phyloP scores from a whole-genome alignment of 2,888 invertebrate species.

The Acrobasis suavella region DNA sequence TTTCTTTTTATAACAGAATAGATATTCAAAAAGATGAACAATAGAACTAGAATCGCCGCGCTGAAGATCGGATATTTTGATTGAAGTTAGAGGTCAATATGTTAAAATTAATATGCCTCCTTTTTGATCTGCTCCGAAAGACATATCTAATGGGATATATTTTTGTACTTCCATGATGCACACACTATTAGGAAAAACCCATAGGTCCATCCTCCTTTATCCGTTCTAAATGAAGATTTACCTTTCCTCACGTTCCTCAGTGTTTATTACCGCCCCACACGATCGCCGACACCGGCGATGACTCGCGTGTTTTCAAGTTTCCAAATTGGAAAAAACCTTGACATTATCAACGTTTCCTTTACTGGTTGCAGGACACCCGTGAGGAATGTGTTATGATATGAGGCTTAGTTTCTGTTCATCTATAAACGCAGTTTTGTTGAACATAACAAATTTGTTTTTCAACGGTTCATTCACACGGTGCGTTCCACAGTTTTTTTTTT shows the following conservation, averaged over 20 bases:
- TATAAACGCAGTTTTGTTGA: too few species aligned
- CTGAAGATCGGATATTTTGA: too few species aligned
- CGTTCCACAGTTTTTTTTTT: too few species aligned
- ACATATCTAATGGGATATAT: too few species aligned
- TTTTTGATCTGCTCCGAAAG: too few species aligned
- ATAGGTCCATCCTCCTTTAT: neutral
- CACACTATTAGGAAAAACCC: neutral
- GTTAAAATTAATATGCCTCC: too few species aligned
- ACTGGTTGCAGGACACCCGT: neutral
- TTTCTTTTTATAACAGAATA: neutral
- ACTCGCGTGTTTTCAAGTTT: conserved; percentile 1
- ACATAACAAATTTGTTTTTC: too few species aligned
- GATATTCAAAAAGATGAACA: too few species aligned
- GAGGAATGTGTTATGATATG: neutral
- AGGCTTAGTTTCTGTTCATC: neutral
- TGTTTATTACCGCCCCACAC: neutral
- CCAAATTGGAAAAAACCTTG: neutral
- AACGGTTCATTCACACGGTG: too few species aligned
- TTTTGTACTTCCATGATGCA: too few species aligned
- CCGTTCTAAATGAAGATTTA: conserved; percentile 1
- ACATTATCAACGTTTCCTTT: conserved; percentile 1
- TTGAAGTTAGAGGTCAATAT: too few species aligned
- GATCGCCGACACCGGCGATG: neutral
- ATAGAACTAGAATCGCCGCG: too few species aligned
- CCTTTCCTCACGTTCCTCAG: conserved; percentile 3